Evolutionary conservation across 2,797 vertebrate genomes (phyloP).

Genomic region (Hippopotamyrus pictus): DNA sequence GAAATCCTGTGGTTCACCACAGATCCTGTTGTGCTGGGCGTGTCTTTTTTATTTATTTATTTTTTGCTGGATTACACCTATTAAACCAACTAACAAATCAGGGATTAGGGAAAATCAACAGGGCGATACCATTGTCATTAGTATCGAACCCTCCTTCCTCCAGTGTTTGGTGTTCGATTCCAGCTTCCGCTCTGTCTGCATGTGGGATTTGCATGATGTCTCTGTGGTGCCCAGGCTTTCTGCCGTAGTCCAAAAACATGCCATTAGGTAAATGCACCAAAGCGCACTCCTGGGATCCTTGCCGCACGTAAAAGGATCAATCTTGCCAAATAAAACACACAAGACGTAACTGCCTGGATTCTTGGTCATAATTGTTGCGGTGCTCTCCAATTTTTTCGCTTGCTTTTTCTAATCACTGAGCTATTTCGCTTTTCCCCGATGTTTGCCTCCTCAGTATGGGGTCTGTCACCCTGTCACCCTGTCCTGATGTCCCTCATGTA

Average conservation of each 20-base stretch:
- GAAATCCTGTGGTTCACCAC: background rate
- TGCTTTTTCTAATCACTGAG: background rate
- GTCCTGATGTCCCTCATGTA: background rate
- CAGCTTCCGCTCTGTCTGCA: background rate
- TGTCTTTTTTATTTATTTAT: background rate
- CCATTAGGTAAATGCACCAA: background rate
- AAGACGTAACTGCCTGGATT: background rate
- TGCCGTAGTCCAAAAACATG: background rate
- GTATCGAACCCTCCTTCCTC: background rate
- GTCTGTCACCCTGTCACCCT: background rate
- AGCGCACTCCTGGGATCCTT: background rate
- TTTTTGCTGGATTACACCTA: background rate
- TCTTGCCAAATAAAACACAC: background rate
- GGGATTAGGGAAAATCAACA: background rate
- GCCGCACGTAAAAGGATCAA: background rate
- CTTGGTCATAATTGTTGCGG: background rate
- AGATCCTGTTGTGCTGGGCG: background rate
- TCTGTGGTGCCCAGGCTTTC: background rate
- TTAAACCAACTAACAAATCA: background rate
- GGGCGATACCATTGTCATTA: background rate
- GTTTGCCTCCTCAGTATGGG: background rate
- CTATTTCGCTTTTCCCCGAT: background rate
- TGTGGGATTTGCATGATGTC: background rate
- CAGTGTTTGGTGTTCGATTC: background rate
- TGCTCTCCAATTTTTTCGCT: background rate